Evolutionary conservation across 92 coral and sea anemone species (phyloP).

Genomic region (Parazoanthus darwini): DNA sequence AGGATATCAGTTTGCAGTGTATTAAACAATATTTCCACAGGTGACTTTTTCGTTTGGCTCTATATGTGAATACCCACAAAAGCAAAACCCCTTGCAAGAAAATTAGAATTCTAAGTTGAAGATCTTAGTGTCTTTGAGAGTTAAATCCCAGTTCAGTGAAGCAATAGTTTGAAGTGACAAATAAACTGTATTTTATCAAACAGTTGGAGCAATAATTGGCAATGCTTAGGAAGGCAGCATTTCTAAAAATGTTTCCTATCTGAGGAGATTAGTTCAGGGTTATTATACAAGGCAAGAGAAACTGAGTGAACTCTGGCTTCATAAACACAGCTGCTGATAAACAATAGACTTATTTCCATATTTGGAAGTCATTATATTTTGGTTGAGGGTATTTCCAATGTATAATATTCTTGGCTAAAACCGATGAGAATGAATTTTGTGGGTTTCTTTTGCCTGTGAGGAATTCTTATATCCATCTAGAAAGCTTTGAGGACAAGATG

Average conservation of each 20-base stretch:
- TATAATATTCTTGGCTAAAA: slow-evolving; percentile 59
- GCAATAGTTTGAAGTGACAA: slow-evolving; percentile 1
- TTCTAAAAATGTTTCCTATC: not conserved
- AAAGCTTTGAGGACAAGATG: slow-evolving; percentile 51
- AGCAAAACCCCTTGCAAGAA: slow-evolving; percentile 13
- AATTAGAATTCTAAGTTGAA: slow-evolving; percentile 31
- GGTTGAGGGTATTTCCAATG: slow-evolving; percentile 43
- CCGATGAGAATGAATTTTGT: slow-evolving; percentile 46
- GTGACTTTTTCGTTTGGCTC: not conserved
- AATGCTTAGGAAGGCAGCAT: not conserved
- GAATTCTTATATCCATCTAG: slow-evolving; percentile 15
- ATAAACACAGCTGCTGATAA: slow-evolving; percentile 79
- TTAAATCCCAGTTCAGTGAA: slow-evolving; percentile 5
- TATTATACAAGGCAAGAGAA: slow-evolving; percentile 12
- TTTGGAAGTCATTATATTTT: slow-evolving; percentile 61
- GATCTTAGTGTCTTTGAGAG: slow-evolving; percentile 2
- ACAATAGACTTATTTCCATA: slow-evolving; percentile 86
- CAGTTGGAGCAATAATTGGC: not conserved
- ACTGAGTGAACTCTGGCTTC: slow-evolving; percentile 24
- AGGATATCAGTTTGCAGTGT: not conserved
- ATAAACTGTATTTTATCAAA: not conserved
- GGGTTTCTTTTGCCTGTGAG: slow-evolving; percentile 30
- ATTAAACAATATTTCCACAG: not conserved
- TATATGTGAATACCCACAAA: not conserved
- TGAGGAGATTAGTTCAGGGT: slow-evolving; percentile 27